A percentile compares a stretch with the other conserved stretches of the same genome.
These are phyloP conservation scores for Anguilla marmorata DNA, from an alignment of 2,797 vertebrate genomes.

Conservation along the genomic window DNA sequence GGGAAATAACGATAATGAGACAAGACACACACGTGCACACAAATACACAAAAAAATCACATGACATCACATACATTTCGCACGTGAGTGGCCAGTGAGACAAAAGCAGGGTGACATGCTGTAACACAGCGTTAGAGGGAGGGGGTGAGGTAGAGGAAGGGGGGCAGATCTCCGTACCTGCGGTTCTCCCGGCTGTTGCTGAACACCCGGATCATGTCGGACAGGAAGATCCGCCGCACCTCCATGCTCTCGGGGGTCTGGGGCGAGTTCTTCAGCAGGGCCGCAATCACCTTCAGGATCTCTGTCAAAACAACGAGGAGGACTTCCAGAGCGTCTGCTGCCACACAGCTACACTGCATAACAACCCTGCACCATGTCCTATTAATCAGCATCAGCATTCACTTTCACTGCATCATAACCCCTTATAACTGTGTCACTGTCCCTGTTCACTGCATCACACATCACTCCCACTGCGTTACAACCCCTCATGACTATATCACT, in stretches of 20 bases:
- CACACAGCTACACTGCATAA: neutral
- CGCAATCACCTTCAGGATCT: conserved; percentile 94
- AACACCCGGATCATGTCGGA: conserved; percentile 99
- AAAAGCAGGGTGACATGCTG: neutral
- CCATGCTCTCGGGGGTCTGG: conserved; percentile 82
- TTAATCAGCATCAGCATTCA: neutral
- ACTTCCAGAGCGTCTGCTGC: neutral
- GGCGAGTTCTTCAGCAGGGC: conserved; percentile 84
- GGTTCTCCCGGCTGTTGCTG: conserved; percentile 96
- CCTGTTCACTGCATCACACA: too few species aligned
- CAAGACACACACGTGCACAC: neutral
- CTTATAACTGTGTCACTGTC: too few species aligned
- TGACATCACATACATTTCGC: too few species aligned
- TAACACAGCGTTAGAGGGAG: neutral
- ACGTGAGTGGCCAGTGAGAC: neutral
- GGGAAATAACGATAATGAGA: neutral
- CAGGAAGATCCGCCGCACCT: conserved; percentile 90
- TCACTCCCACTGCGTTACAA: neutral
- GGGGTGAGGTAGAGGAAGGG: neutral
- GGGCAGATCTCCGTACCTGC: conserved; percentile 77
- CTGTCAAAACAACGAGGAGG: conserved; percentile 60
- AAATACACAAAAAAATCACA: neutral
- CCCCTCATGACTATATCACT: too few species aligned
- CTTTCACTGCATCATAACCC: neutral
- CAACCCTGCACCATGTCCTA: neutral